A percentile compares a stretch with the other conserved stretches of the same genome.
Evolutionary conservation across 1,140 invertebrate species (phyloP).

Genomic region (Papilio polyxenes): DNA sequence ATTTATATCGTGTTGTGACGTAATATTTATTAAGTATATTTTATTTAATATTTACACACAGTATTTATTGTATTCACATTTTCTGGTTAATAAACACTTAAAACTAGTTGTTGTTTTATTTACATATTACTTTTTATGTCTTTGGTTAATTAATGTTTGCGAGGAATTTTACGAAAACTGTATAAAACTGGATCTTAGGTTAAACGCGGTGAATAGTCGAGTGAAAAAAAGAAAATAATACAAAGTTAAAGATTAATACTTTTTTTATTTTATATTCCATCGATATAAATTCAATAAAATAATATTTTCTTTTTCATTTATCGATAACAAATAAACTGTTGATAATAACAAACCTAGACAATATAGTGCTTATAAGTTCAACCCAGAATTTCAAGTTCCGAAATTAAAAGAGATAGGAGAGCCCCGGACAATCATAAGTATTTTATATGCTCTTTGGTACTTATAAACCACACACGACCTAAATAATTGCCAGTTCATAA

Average conservation of each 20-base stretch:
- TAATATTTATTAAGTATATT: constrained; percentile 38
- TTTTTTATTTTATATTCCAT: neutral
- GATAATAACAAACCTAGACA: neutral
- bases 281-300: constrained; percentile 3
- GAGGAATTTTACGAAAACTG: neutral
- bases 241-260: neutral
- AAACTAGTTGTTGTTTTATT: constrained; percentile 11
- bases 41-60: constrained; percentile 35
- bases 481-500: neutral
- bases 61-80: constrained; percentile 31
- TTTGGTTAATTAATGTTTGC: too few relatives aligned
- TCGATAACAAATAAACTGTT: neutral
- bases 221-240: neutral
- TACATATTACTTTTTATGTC: neutral
- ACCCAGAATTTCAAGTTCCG: constrained; percentile 19
- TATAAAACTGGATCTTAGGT: neutral
- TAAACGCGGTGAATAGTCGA: neutral
- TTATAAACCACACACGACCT: neutral
- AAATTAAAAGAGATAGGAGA: constrained; percentile 2
- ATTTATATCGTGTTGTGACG: constrained; percentile 59
- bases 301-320: neutral
- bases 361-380: constrained; percentile 5
- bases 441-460: too few relatives aligned
- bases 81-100: constrained; percentile 36
- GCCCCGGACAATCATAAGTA: neutral